These are phyloP conservation scores for Campoplex capitator DNA, from an alignment of 2,888 invertebrate genomes.

Conservation along the genomic window DNA sequence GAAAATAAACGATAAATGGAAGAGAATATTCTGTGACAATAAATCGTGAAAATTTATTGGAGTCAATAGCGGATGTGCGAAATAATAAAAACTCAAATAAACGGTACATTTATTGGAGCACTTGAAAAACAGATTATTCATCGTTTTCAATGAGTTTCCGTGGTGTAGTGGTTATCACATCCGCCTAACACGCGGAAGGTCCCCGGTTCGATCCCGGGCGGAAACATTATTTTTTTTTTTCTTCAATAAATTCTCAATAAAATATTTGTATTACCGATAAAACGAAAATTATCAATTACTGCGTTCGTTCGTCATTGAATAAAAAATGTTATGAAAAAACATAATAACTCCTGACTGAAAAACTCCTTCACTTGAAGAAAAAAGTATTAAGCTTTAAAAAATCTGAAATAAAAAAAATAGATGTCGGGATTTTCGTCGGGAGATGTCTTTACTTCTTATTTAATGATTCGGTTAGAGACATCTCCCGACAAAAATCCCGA, in stretches of 20 bases:
- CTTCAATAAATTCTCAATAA: neutral
- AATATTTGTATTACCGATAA: neutral
- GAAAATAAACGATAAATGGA: neutral
- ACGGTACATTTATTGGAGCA: neutral
- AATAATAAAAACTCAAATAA: neutral
- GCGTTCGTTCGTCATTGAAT: too few relatives aligned
- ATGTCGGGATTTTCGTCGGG: too few relatives aligned
- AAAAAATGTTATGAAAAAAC: too few relatives aligned
- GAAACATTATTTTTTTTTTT: conserved; percentile 86
- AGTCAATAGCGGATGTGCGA: neutral
- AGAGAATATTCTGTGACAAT: neutral
- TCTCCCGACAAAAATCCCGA: too few relatives aligned
- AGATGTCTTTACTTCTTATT: too few relatives aligned
- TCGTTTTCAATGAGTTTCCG: conserved; percentile 87
- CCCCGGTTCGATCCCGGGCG: conserved; percentile 96
- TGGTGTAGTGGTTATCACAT: conserved; percentile 97
- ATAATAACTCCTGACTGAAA: too few relatives aligned
- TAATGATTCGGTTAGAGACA: too few relatives aligned
- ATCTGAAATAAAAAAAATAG: too few relatives aligned
- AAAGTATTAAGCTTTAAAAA: too few relatives aligned
- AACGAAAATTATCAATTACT: too few relatives aligned
- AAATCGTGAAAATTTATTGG: neutral
- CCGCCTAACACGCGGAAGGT: conserved; percentile 96
- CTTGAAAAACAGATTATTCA: neutral
- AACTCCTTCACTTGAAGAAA: too few relatives aligned